A percentile compares a stretch with the other conserved stretches of the same genome.
Evolutionary conservation across 2,888 invertebrate genomes (phyloP).

Genomic region (Dione juno): DNA sequence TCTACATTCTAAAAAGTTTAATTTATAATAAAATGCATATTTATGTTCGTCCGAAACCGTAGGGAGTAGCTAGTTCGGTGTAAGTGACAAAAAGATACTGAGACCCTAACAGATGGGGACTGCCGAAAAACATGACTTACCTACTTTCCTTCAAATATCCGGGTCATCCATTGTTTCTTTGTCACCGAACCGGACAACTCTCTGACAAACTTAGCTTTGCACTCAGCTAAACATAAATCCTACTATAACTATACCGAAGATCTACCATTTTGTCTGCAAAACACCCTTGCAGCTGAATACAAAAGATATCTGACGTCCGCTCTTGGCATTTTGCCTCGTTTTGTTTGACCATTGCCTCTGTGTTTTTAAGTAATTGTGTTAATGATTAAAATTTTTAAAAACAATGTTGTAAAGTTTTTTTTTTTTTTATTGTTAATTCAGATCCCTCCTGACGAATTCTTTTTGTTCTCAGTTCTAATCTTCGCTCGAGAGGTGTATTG

Average conservation of each 20-base stretch:
- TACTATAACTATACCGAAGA: conserved; percentile 44
- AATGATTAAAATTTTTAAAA: conserved; percentile 50
- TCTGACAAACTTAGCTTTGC: conserved; percentile 62
- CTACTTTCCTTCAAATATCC: conserved; percentile 72
- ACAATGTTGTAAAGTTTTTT: conserved; percentile 12
- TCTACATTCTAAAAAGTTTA: too few relatives aligned
- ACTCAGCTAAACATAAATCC: conserved; percentile 51
- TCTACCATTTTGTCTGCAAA: conserved; percentile 48
- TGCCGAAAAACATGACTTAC: conserved; percentile 60
- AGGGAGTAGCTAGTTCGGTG: neutral
- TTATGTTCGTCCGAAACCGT: neutral
- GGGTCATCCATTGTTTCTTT: conserved; percentile 76
- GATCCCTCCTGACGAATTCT: neutral
- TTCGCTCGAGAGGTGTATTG: neutral
- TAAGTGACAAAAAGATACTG: conserved; percentile 15
- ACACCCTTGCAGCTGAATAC: conserved; percentile 52
- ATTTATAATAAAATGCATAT: too few relatives aligned
- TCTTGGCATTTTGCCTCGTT: conserved; percentile 57
- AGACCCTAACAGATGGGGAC: conserved; percentile 33
- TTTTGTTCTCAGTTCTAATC: conserved; percentile 17
- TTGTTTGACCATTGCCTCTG: conserved; percentile 58
- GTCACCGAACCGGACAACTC: conserved; percentile 67
- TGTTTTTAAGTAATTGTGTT: conserved; percentile 58
- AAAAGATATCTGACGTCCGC: conserved; percentile 66
- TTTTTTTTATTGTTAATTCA: conserved; percentile 7